Evolutionary conservation across 37 sponge, comb jelly and placozoan species (phyloP).

Genomic region (Spongilla lacustris): DNA sequence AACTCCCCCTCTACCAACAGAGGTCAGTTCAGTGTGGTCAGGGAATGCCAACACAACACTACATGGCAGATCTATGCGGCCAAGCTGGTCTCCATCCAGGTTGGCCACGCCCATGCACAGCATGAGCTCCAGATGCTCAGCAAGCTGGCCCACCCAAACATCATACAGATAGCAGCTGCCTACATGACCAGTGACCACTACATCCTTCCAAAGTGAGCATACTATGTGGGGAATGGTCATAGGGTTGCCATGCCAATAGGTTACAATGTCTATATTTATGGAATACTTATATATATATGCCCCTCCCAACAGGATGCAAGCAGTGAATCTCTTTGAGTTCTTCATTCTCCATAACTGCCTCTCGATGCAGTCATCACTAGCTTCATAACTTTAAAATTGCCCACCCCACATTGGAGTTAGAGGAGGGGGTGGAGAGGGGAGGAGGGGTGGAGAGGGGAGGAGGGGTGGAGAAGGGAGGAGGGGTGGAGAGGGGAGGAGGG

Average conservation of each 20-base stretch:
- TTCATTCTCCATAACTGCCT: conserved; percentile 35
- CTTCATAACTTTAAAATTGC: conserved; percentile 55
- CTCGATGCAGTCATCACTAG: conserved; percentile 22
- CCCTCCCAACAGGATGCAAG: conserved; percentile 34
- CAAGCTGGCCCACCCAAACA: conserved; percentile 52
- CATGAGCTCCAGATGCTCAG: conserved; percentile 68
- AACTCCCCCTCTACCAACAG: conserved; percentile 18
- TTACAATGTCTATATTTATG: too few relatives aligned
- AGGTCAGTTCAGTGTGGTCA: conserved; percentile 58
- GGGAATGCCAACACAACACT: conserved; percentile 50
- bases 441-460: neutral
- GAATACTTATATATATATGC: too few relatives aligned
- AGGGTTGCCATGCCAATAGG: too few relatives aligned
- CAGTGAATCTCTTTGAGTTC: conserved; percentile 44
- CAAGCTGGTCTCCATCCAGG: conserved; percentile 52
- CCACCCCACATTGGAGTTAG: conserved; percentile 59
- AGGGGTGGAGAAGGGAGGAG: too few relatives aligned
- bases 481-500: too few relatives aligned
- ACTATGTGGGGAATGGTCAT: neutral
- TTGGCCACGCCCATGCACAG: conserved; percentile 43
- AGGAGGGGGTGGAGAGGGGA: neutral
- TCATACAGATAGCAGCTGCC: conserved; percentile 41
- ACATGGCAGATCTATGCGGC: conserved; percentile 58
- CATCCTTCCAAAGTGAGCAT: conserved; percentile 63
- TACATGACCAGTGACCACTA: conserved; percentile 38